Conservation (phyloP, 2,888 invertebrate species). For the Podotricha telesiphe region DNA sequence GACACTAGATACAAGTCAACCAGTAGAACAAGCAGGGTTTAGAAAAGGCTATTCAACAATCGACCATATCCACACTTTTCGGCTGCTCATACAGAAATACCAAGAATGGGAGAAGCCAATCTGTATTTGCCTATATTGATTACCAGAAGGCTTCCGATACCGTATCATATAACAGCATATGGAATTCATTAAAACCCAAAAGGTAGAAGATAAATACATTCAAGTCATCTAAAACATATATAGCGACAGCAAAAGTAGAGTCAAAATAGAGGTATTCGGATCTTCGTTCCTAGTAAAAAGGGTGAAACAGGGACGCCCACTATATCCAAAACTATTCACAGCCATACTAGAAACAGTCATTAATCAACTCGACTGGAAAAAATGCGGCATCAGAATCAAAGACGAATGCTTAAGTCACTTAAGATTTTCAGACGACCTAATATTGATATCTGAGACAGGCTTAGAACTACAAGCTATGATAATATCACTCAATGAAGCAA, state of each 20-base stretch:
- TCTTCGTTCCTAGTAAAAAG: neutral
- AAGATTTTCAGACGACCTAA: constrained; percentile 6
- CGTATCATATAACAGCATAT: neutral
- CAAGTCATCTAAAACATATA: neutral
- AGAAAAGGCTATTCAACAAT: neutral
- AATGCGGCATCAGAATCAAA: neutral
- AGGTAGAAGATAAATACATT: neutral
- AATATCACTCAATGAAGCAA: neutral
- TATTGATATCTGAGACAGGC: neutral
- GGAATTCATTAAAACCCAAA: constrained; percentile 2
- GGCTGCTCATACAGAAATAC: neutral
- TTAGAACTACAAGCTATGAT: no score
- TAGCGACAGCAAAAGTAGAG: neutral
- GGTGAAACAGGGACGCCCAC: constrained; percentile 10
- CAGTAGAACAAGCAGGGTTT: constrained; percentile 6
- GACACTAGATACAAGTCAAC: neutral
- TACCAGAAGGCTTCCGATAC: neutral
- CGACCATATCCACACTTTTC: neutral
- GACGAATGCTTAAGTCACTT: neutral
- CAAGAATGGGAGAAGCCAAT: neutral
- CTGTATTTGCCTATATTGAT: neutral
- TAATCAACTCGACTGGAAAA: neutral
- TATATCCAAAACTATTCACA: constrained; percentile 2
- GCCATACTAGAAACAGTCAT: neutral
- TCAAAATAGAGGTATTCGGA: neutral